These are phyloP conservation scores for Apodemus sylvaticus DNA, from an alignment of 2,113 vertebrate genomes.

Conservation along the genomic window DNA sequence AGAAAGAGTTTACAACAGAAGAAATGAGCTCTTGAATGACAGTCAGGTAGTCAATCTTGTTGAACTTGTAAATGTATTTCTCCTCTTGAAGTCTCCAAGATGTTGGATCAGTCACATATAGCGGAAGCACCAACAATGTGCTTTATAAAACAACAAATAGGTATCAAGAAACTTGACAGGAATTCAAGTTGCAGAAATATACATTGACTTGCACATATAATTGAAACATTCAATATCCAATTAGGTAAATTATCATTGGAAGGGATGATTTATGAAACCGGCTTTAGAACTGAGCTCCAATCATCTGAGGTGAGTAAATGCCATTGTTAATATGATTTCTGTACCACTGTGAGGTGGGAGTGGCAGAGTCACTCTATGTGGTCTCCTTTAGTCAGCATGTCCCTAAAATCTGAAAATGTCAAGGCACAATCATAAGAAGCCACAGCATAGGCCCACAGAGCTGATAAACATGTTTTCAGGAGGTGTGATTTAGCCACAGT, in stretches of 20 bases:
- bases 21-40: neutral
- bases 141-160: neutral
- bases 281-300: neutral
- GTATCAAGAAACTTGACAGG: neutral
- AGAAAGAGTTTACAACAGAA: neutral
- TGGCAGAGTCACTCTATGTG: neutral
- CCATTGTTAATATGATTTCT: neutral
- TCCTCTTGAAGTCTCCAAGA: neutral
- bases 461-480: neutral
- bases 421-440: neutral
- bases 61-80: neutral
- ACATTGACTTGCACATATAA: neutral
- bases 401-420: neutral
- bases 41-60: neutral
- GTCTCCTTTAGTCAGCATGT: neutral
- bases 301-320: neutral
- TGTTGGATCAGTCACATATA: neutral
- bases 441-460: neutral
- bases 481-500: neutral
- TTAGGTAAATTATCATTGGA: neutral
- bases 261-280: neutral
- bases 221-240: neutral
- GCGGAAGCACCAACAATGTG: neutral
- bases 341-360: neutral
- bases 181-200: neutral